Evolutionary conservation across 2,888 invertebrate genomes (phyloP), one percentile per base, ranked within the genome.

Genomic region (Agriopis marginaria): DNA sequence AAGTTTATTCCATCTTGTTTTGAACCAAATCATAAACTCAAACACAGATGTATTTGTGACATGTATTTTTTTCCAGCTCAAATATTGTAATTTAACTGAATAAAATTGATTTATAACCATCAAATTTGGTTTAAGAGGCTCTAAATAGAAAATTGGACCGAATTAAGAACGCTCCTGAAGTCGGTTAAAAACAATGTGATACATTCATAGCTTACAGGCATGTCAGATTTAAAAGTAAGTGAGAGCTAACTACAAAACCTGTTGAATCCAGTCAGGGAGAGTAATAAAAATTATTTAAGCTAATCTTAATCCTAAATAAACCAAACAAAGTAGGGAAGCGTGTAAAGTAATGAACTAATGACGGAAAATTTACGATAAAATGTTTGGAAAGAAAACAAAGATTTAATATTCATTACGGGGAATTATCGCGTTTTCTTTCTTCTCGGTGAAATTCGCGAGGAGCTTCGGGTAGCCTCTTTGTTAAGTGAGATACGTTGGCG

Each of bases 321-420:
- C 76, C 63, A 75, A 76, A 81, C 75, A 75, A 82, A 88, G 86
- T 88, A 84, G 73, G 77, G 82, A 88, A 87, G 80, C 85, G 84
- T 89, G 89, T 89, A 85, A 87, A 87, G 82, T 81, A 86, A 89
- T 87, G 82, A 86, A 88, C 86, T 89, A 89, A 89, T 91, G 87
- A 88, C 74, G 78, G 77, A 71, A 81, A 87, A 88, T 88, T 89
- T 83, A 86, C 81, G 85, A 82, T 85, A 80, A 84, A 82, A 84
- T 80, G 79, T 81, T 82, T 70, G 72, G 70, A 77, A 79, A 81
- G 82, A 86, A 86, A 90, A 89, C 85, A 90, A 89, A 86, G 88
- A 90, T 90, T 91, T 89, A 91, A 91, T 90, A 91, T 91, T 91
- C 90, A 91, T 92, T 90, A 89, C 81, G 74, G 74, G 80, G 83